Evolutionary conservation across 92 coral and sea anemone species (phyloP).

Genomic region (Epizoanthus ramosus): DNA sequence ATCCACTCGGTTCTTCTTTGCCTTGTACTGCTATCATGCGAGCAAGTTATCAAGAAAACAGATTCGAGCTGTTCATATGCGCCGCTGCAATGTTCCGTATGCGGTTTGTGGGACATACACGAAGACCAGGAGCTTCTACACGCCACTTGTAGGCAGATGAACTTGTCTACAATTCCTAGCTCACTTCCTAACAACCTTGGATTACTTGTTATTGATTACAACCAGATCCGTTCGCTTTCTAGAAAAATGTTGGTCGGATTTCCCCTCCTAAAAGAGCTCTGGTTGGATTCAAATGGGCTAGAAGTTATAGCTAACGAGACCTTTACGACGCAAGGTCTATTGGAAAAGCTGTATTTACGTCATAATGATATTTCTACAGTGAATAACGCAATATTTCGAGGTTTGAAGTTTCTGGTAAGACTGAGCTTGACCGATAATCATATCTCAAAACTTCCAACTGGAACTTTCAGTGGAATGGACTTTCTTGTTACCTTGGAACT

Average conservation of each 20-base stretch:
- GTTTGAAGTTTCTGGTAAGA: constrained; percentile 44
- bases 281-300: constrained; percentile 52
- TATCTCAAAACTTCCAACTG: constrained; percentile 43
- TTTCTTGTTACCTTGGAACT: constrained; percentile 37
- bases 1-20: too few species aligned
- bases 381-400: constrained; percentile 48
- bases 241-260: neutral
- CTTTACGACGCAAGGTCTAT: constrained; percentile 44
- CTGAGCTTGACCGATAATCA: constrained; percentile 54
- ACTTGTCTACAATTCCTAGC: neutral
- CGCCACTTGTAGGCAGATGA: neutral
- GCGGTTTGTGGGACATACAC: neutral
- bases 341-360: constrained; percentile 38
- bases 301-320: constrained; percentile 50
- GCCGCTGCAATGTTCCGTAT: neutral
- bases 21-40: too few species aligned
- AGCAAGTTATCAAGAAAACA: too few species aligned
- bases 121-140: neutral
- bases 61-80: neutral
- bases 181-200: constrained; percentile 1
- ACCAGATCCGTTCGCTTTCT: neutral
- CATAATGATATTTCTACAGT: constrained; percentile 48
- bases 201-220: neutral
- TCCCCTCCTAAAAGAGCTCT: constrained; percentile 39
- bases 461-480: constrained; percentile 29